Percentiles rank a stretch among this genome's conserved stretches.
phyloP scores from a whole-genome alignment of 2,113 vertebrate species.

The Plotosus lineatus region DNA sequence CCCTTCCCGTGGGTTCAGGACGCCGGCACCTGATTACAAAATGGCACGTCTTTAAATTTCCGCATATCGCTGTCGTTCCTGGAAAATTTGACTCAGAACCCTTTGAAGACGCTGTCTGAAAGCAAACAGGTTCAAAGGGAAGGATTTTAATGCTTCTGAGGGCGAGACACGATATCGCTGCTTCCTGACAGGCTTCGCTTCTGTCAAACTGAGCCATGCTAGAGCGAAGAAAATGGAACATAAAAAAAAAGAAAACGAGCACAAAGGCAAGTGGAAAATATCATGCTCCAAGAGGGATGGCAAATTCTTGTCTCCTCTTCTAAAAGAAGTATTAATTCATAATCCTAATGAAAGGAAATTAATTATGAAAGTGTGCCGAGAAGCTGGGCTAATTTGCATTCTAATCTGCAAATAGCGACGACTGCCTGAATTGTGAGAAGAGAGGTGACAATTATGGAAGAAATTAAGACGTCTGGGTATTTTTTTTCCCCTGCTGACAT shows the following conservation, averaged over 20 bases:
- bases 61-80: neutral
- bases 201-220: neutral
- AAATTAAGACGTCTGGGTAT: conserved; percentile 6
- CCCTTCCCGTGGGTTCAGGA: no score
- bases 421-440: neutral
- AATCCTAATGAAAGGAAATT: conserved; percentile 31
- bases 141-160: neutral
- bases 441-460: neutral
- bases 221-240: neutral
- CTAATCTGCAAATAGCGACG: conserved; percentile 19
- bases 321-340: conserved; percentile 27
- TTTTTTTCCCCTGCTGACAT: neutral
- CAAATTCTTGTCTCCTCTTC: conserved; percentile 15
- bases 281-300: conserved; percentile 21
- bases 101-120: neutral
- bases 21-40: neutral
- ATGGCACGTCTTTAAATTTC: neutral
- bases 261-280: conserved; percentile 39
- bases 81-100: neutral
- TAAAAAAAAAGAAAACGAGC: conserved; percentile 29
- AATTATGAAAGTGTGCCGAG: conserved; percentile 27
- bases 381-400: conserved; percentile 12
- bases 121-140: neutral
- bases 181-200: conserved; percentile 30
- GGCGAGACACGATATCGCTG: neutral